Evolutionary conservation across 2,888 invertebrate species (phyloP), one percentile per base, ranked within the genome.

Genomic region (Ceratothoa steindachneri): DNA sequence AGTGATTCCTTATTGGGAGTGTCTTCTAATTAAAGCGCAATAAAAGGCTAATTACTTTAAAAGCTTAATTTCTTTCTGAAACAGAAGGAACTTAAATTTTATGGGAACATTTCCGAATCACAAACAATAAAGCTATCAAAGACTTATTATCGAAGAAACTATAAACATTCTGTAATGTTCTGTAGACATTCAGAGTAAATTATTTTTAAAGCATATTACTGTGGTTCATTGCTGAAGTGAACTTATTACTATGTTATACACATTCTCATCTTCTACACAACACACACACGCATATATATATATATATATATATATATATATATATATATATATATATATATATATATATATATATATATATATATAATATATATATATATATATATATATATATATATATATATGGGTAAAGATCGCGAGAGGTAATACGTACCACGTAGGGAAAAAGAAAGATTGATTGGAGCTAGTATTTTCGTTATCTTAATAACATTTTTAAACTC

Each of bases 351-450:
- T 65, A 65, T 3, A 65, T 65, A 65, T 65, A 65, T 65, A 65
- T 65, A 65, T 65, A 65, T 65, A n/a, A 65, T 65, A 65, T 65
- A 65, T 65, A 65, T 65, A 65, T 65, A 65, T 65, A 65, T 65
- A 65, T 65, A 65, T 65, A 65, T 65, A 65, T n/a, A n/a, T n/a
- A n/a, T n/a, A n/a, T n/a, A n/a, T n/a, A n/a, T n/a, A n/a, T n/a
- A n/a, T n/a, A n/a, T n/a, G n/a, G n/a, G n/a, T n/a, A n/a, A n/a
- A n/a, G n/a, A n/a, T n/a, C n/a, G n/a, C n/a, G n/a, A n/a, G n/a
- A n/a, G n/a, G n/a, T n/a, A n/a, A n/a, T n/a, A n/a, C n/a, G n/a
- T n/a, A n/a, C n/a, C n/a, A n/a, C n/a, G n/a, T n/a, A n/a, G n/a
- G n/a, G n/a, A n/a, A n/a, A n/a, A n/a, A n/a, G n/a, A n/a, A n/a